Conservation (phyloP, 92 coral and sea anemone genomes). For the Epizoanthus scotinus region DNA sequence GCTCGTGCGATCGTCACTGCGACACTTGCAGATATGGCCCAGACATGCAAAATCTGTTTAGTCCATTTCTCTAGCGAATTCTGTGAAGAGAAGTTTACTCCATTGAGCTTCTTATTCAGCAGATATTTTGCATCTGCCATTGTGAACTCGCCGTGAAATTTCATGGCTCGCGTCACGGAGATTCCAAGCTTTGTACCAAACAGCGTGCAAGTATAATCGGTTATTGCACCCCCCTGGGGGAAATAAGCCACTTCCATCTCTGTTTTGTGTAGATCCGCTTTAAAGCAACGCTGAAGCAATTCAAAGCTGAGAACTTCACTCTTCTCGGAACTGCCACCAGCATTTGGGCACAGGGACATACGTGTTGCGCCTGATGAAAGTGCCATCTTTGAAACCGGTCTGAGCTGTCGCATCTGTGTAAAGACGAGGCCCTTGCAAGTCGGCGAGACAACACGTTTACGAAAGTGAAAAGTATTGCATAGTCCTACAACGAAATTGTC, state of each 20-base stretch:
- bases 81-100: constrained; percentile 64
- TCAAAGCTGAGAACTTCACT: constrained; percentile 81
- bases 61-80: constrained; percentile 81
- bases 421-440: constrained; percentile 56
- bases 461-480: constrained; percentile 61
- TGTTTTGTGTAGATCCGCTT: constrained; percentile 76
- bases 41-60: constrained; percentile 81
- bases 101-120: constrained; percentile 65
- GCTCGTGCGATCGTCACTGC: constrained; percentile 58
- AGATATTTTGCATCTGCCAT: constrained; percentile 62
- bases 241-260: constrained; percentile 79
- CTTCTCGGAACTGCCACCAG: constrained; percentile 84
- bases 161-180: constrained; percentile 89
- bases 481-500: constrained; percentile 72
- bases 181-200: constrained; percentile 72
- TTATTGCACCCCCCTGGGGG: constrained; percentile 76
- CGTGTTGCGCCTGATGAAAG: constrained; percentile 72
- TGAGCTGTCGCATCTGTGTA: constrained; percentile 59
- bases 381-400: constrained; percentile 58
- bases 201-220: constrained; percentile 80
- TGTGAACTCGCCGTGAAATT: constrained; percentile 75
- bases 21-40: constrained; percentile 63
- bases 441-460: constrained; percentile 56
- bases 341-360: constrained; percentile 70
- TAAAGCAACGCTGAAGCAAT: constrained; percentile 74